Conservation (phyloP, 2,113 vertebrate genomes). For the Corythaeola cristata region DNA sequence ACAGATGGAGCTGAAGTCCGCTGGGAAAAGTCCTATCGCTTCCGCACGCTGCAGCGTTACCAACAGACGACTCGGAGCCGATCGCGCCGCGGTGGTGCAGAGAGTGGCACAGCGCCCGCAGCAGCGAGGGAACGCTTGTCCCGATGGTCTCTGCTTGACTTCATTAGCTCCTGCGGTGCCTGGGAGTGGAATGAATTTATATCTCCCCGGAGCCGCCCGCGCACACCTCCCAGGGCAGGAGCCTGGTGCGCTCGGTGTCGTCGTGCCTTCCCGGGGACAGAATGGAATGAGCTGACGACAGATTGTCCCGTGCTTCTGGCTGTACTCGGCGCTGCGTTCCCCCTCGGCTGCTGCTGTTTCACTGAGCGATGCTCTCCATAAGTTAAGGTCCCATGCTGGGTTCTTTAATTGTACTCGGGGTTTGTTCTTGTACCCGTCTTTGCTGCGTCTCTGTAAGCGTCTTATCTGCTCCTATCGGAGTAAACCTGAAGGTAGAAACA, state of each 20-base stretch:
- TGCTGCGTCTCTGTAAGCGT: neutral
- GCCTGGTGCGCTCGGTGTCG: neutral
- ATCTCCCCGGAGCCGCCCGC: neutral
- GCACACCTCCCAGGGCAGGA: neutral
- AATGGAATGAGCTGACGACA: neutral
- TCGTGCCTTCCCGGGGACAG: neutral
- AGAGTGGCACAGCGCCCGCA: neutral
- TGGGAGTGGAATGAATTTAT: neutral
- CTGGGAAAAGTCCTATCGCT: neutral
- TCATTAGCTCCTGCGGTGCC: neutral
- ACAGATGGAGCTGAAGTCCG: neutral
- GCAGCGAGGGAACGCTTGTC: neutral
- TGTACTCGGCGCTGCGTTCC: neutral
- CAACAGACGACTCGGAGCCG: neutral
- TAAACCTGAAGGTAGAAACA: rapidly evolving
- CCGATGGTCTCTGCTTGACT: neutral
- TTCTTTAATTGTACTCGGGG: neutral
- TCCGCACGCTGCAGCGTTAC: neutral
- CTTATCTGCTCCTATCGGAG: neutral
- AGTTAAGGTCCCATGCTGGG: neutral
- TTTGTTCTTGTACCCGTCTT: neutral
- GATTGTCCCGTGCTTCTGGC: neutral
- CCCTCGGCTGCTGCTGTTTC: neutral
- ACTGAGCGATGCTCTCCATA: neutral
- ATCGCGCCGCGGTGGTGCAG: neutral